Evolutionary conservation across 2,113 vertebrate genomes (phyloP), one percentile per base, ranked within the genome.

Genomic region (human): DNA sequence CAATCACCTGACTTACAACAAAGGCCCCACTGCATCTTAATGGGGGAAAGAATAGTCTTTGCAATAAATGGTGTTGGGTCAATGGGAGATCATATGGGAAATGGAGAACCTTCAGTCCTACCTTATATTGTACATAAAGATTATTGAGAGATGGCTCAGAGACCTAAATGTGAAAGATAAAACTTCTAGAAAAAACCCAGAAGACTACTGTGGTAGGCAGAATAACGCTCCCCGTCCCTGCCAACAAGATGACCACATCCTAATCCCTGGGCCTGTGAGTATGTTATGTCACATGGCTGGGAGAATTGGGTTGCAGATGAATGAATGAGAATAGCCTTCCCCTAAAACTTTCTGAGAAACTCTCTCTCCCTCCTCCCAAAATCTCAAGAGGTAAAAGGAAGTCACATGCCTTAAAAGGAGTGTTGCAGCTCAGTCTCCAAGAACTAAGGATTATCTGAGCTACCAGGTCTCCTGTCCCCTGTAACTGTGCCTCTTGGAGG

Each of bases 381-480:
- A 52, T 43, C 20, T 52, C 35, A 61, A 38, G 66, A 88, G 48
- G 35, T 2, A 7, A 55, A 78, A n/a, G 59, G 40, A 68, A 79
- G 50, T 45, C 11, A 1, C 1, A 4, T 12, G 48, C 25, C 78
- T 35, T 14, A 6, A 27, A 59, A 79, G 38, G 52, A 40, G 30
- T 6, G 30, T 8, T 27, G 18, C 17, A n/a, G 50, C 85, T n/a
- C 40, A 27, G n/a, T 52, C n/a, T 32, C 35, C 43, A 8, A 79
- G 43, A 57, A 27, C 22, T 20, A 52, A 35, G 40, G 30, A 16
- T 43, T 3, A 3, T 40, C 25, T 13, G 38, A 68, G 38, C 25
- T 3, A 1, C 57, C 11, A 27, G 23, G n/a, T 14, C 22, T 4
- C 2, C 30, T 16, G 0, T 10, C 14, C 32, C 52, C 43, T 30